phyloP scores from a whole-genome alignment of 2,888 invertebrate species.

The Catotricha subobsoleta region DNA sequence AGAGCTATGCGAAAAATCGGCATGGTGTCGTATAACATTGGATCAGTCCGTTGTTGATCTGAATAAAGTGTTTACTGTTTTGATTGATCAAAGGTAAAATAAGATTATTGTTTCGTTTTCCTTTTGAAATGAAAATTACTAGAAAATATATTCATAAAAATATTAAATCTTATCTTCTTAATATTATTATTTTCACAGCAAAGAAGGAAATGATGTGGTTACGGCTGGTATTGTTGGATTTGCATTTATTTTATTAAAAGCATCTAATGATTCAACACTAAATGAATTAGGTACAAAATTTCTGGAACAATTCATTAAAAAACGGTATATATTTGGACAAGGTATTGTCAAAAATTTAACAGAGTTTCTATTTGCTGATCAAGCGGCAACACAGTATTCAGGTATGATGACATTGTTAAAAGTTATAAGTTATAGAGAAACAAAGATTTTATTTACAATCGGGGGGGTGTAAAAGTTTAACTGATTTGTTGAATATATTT shows the following conservation, averaged over 20 bases:
- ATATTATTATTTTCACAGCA: slow-evolving; percentile 11
- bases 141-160: neutral
- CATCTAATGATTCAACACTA: slow-evolving; percentile 23
- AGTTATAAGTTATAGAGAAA: neutral
- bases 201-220: slow-evolving; percentile 24
- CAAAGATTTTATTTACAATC: neutral
- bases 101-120: neutral
- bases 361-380: slow-evolving; percentile 36
- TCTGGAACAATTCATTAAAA: slow-evolving; percentile 38
- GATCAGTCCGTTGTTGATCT: slow-evolving; percentile 19
- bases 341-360: slow-evolving; percentile 36
- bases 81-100: slow-evolving; percentile 22
- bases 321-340: slow-evolving; percentile 34
- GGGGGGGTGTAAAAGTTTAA: neutral
- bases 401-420: slow-evolving; percentile 23
- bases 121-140: neutral
- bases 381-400: slow-evolving; percentile 37
- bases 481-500: neutral
- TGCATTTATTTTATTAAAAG: slow-evolving; percentile 30
- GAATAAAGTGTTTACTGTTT: slow-evolving; percentile 21
- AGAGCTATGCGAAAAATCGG: slow-evolving; percentile 25
- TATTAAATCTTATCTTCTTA: neutral
- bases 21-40: slow-evolving; percentile 35
- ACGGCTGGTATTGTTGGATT: slow-evolving; percentile 35
- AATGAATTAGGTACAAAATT: slow-evolving; percentile 35